Conservation (phyloP, 2,888 invertebrate genomes). For the Mystacides longicornis region DNA sequence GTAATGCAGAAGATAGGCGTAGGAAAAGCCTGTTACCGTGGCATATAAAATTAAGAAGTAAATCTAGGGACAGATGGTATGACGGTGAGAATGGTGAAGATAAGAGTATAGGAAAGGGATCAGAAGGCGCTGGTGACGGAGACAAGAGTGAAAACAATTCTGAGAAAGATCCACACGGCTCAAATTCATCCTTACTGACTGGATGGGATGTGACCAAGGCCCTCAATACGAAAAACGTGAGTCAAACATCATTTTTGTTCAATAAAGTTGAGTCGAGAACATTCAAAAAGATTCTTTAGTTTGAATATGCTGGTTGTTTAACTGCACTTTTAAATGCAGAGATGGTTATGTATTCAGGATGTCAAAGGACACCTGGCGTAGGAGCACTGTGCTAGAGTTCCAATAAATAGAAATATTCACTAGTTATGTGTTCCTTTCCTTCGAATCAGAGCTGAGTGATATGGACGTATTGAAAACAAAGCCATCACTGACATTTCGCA, state of each 20-base stretch:
- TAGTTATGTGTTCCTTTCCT: too few species aligned
- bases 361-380: too few species aligned
- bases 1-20: conserved; percentile 83
- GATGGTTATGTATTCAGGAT: too few species aligned
- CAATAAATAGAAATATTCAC: too few species aligned
- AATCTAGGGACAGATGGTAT: conserved; percentile 52
- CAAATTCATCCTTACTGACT: conserved; percentile 21
- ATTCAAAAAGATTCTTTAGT: too few species aligned
- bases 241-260: background rate
- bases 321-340: too few species aligned
- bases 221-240: conserved; percentile 21
- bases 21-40: conserved; percentile 85
- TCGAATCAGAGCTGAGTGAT: too few species aligned
- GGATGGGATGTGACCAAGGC: conserved; percentile 23
- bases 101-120: background rate
- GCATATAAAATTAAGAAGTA: conserved; percentile 68
- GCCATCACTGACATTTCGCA: too few species aligned
- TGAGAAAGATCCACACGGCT: conserved; percentile 18
- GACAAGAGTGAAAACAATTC: conserved; percentile 15
- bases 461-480: too few species aligned
- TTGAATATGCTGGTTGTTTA: too few species aligned
- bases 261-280: too few species aligned
- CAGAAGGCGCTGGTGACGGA: conserved; percentile 8
- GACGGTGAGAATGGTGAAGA: conserved; percentile 23
- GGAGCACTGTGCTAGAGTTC: too few species aligned